Evolutionary conservation across 2,113 vertebrate species (phyloP).

Genomic region (Nothobranchius furzeri): DNA sequence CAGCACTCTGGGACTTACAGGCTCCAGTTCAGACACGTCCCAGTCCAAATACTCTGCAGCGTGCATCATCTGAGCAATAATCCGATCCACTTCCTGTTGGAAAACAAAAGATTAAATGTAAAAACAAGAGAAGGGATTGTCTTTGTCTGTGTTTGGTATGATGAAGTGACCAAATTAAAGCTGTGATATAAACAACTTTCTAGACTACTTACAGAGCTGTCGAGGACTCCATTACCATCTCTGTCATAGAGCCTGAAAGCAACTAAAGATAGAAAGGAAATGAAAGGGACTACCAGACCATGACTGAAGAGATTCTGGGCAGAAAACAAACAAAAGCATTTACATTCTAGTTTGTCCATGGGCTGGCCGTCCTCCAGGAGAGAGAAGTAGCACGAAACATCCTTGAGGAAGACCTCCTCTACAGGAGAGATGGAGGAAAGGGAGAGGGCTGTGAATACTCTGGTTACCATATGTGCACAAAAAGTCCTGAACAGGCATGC

Average conservation of each 20-base stretch:
- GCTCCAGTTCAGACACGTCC: constrained; percentile 89
- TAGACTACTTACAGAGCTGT: constrained; percentile 85
- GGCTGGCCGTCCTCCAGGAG: constrained; percentile 88
- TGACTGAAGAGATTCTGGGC: constrained; percentile 5
- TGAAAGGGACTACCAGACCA: constrained; percentile 21
- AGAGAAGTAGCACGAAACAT: constrained; percentile 91
- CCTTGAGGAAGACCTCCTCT: constrained; percentile 85
- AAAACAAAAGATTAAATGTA: not conserved
- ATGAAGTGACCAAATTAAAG: not conserved
- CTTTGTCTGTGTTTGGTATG: constrained; percentile 5
- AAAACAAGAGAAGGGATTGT: not conserved
- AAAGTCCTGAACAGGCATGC: constrained; percentile 15
- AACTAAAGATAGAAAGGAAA: constrained; percentile 72
- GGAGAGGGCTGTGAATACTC: constrained; percentile 21
- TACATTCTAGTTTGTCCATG: constrained; percentile 90
- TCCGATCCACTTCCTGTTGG: constrained; percentile 87
- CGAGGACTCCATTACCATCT: constrained; percentile 88
- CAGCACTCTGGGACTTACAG: constrained; percentile 74
- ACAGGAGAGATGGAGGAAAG: constrained; percentile 21
- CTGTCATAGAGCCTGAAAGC: constrained; percentile 90
- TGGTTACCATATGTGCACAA: constrained; percentile 29
- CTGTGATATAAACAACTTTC: not conserved
- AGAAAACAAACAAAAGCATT: constrained; percentile 61
- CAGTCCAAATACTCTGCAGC: constrained; percentile 89
- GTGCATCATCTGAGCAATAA: constrained; percentile 91